These are phyloP conservation scores for Cyaniris semiargus DNA, from an alignment of 2,888 invertebrate species.

Conservation along the genomic window DNA sequence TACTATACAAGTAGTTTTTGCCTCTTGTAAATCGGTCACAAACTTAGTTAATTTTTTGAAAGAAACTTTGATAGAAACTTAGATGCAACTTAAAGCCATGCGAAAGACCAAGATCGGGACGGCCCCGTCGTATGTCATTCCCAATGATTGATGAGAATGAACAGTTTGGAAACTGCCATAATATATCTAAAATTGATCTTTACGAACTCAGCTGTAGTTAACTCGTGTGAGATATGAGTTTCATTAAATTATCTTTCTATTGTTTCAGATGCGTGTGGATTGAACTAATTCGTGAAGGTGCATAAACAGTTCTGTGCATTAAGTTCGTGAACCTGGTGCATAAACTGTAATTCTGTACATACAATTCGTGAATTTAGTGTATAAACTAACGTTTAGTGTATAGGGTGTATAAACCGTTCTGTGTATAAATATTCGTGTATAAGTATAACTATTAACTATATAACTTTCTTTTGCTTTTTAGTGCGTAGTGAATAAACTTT, in stretches of 20 bases:
- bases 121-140: not conserved
- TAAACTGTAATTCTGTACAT: not conserved
- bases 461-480: no score
- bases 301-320: not conserved
- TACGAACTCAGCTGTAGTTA: not conserved
- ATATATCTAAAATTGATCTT: not conserved
- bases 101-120: not conserved
- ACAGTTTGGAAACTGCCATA: not conserved
- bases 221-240: not conserved
- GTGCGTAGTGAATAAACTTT: not conserved
- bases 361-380: not conserved
- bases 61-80: not conserved
- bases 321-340: not conserved
- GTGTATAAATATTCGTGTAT: no score
- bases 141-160: not conserved
- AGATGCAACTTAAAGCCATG: not conserved
- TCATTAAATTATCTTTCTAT: slow-evolving; percentile 36
- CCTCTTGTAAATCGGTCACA: not conserved
- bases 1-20: no score
- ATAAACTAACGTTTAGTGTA: not conserved
- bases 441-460: no score
- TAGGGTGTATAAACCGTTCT: no score
- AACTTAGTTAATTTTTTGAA: not conserved
- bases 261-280: slow-evolving; percentile 45
- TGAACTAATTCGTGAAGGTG: slow-evolving; percentile 10